A percentile compares a stretch with the other conserved stretches of the same genome.
These are phyloP conservation scores for Drosophila nigrodunni DNA, from an alignment of 1,140 invertebrate species.

Conservation along the genomic window DNA sequence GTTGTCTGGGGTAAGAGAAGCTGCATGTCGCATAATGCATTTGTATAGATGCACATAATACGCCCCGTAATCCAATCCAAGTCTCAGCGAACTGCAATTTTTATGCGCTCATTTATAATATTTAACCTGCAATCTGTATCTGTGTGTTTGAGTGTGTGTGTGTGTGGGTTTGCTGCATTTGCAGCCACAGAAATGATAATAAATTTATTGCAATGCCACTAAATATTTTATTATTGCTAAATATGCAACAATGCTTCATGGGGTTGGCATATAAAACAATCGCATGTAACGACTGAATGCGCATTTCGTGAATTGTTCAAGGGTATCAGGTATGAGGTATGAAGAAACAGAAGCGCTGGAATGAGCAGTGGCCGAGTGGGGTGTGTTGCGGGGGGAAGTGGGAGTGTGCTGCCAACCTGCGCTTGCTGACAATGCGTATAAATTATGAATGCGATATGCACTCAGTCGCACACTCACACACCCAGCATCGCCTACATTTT, in stretches of 20 bases:
- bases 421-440: conserved; percentile 77
- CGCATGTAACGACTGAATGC: conserved; percentile 72
- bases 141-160: conserved; percentile 7
- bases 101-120: conserved; percentile 63
- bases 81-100: conserved; percentile 49
- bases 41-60: conserved; percentile 58
- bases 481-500: background rate
- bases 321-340: background rate
- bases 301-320: conserved; percentile 48
- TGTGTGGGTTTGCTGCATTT: conserved; percentile 10
- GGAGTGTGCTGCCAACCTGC: conserved; percentile 55
- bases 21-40: conserved; percentile 41
- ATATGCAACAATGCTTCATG: conserved; percentile 73
- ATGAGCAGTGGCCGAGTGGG: conserved; percentile 19
- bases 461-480: conserved; percentile 35
- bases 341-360: background rate
- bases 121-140: conserved; percentile 49
- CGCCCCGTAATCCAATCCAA: conserved; percentile 36
- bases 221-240: conserved; percentile 83
- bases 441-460: conserved; percentile 81
- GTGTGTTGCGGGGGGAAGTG: conserved; percentile 30
- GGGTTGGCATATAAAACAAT: conserved; percentile 74
- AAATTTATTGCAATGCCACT: conserved; percentile 80
- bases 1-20: background rate
- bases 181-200: conserved; percentile 58